Evolutionary conservation across 2,888 invertebrate genomes (phyloP), one percentile per base, ranked within the genome.

Genomic region (Schizaphis graminum): DNA sequence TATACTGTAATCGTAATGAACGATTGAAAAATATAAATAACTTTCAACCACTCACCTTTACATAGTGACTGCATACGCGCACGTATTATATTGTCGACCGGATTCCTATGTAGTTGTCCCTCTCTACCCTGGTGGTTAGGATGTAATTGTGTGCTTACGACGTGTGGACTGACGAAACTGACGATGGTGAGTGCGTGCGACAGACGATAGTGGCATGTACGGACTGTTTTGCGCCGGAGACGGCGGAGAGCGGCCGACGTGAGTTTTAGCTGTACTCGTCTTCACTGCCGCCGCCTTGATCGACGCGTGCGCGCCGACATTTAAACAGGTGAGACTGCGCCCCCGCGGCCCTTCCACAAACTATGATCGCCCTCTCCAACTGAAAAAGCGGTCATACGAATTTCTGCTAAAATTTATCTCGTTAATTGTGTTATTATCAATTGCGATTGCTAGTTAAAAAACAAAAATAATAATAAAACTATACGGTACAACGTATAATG

Each of bases 291-390:
- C n/a, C 85, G 91, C 85, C 57, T 57, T 86, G 47, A 28, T 24
- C 86, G 85, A 92, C 91, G 91, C 91, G 61, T 92, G 91, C 91
- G 91, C 91, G 86, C 85, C 85, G 61, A 44, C 47, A 44, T n/a
- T 57, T 86, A 86, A 92, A 92, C 91, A 92, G 91, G 91, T 92
- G 91, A 92, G 53, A 21, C 85, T 21, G 77, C 77, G 86, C 67
- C 90, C 61, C 61, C 90, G 26, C 61, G n/a, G 53, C 77, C 77
- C 77, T 77, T 77, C 77, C 77, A 35, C 77, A 77, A 77, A 77
- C 77, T 28, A 53, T 56, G 35, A 53, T 88, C 49, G 26, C 90
- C n/a, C 57, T 77, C 35, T 35, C 77, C 77, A 77, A 77, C 35
- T 35, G 77, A 21, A 35, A 35, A 67, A n/a, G 35, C 35, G n/a